Evolutionary conservation across 2,113 vertebrate genomes (phyloP).

Genomic region (Clarias batrachus): DNA sequence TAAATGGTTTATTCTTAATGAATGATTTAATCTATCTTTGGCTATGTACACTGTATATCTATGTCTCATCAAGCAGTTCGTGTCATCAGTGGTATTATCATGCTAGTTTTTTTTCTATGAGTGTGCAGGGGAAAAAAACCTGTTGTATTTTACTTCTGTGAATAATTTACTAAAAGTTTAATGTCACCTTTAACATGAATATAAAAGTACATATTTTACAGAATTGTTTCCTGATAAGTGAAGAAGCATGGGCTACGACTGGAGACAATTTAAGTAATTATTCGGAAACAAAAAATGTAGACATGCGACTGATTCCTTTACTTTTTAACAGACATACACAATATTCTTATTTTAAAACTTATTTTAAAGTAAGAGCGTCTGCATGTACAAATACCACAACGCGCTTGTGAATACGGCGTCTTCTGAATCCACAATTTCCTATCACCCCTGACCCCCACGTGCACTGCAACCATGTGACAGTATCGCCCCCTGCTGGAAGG

Average conservation of each 20-base stretch:
- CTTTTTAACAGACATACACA: not conserved
- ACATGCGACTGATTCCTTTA: not conserved
- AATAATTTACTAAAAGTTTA: not conserved
- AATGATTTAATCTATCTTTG: not conserved
- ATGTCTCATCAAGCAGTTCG: not conserved
- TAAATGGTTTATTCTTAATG: not conserved
- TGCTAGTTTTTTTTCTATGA: not conserved
- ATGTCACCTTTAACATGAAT: not conserved
- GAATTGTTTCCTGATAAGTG: not conserved
- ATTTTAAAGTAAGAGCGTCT: not conserved
- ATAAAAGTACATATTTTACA: not conserved
- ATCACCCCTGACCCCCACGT: not conserved
- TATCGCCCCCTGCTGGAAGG: not conserved
- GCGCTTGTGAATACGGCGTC: not conserved
- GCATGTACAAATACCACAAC: not conserved
- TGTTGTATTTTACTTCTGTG: not conserved
- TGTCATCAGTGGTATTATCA: not conserved
- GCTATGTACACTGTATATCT: not conserved
- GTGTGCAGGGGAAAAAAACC: not conserved
- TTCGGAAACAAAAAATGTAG: not conserved
- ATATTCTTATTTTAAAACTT: not conserved
- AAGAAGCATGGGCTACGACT: not conserved
- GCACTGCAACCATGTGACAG: not conserved
- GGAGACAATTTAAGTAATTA: not conserved
- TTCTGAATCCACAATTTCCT: not conserved